Evolutionary conservation across 2,888 invertebrate species (phyloP), one percentile per base, ranked within the genome.

Genomic region (Archaeoteleia sp.): DNA sequence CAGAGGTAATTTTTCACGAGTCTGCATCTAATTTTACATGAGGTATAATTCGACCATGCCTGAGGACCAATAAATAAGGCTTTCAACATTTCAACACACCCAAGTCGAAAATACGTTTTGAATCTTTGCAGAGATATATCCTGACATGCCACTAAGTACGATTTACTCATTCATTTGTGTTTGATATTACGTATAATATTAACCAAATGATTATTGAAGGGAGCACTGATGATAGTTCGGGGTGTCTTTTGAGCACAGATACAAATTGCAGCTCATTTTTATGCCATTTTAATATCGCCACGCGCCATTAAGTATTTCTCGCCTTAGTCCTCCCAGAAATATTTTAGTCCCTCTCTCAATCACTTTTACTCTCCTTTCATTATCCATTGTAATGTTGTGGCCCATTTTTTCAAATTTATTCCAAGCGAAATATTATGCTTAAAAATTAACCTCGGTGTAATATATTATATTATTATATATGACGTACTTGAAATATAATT

Each of bases 251-350:
- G 78, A 83, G 79, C 76, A 77, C 78, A 77, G 80, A 83, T 84
- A 84, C 84, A 84, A 85, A 84, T 85, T 85, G 80, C 83, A 79
- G 78, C 83, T 83, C 84, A 85, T 85, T 85, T 84, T 85, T 85
- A 84, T 83, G 81, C 84, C 82, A 82, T 84, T 85, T 84, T 84
- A 85, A 84, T 85, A 85, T 85, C 81, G 78, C 82, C 78, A 83
- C 81, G 82, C 82, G 78, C 82, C 84, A 85, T 85, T 84, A 84
- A 83, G 79, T 83, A 80, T 80, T 79, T 80, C 78, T 75, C 73
- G 77, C 78, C 73, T 67, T 70, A 72, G 60, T 65, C 60, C 55
- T 71, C 39, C 55, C 63, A 70, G 74, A 73, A 75, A 75, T 73
- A 73, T 57, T 70, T 65, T 58, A 35, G 35, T 51, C 49, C 30